A percentile compares a stretch with the other conserved stretches of the same genome.
Evolutionary conservation across 2,797 vertebrate genomes (phyloP).

Genomic region (Urophycis tenuis): DNA sequence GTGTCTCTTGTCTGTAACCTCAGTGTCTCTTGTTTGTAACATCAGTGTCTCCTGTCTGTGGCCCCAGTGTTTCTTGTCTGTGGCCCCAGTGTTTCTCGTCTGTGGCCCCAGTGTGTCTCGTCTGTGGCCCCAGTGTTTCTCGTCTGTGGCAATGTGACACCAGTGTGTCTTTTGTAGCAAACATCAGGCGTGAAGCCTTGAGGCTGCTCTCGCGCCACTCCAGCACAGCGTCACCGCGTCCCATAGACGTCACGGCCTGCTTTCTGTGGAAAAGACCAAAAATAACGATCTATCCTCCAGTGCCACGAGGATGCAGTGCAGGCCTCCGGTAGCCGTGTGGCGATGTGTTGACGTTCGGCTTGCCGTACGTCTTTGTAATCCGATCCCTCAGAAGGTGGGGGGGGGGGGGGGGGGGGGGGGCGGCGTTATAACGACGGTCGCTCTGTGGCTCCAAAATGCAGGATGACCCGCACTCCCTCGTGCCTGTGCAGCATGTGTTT

Average conservation of each 20-base stretch:
- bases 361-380: neutral
- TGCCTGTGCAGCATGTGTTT: constrained; percentile 53
- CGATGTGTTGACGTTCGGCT: neutral
- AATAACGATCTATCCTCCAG: neutral
- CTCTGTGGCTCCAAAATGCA: neutral
- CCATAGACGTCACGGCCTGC: neutral
- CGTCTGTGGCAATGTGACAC: too few relatives aligned
- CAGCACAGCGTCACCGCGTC: neutral
- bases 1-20: too few relatives aligned
- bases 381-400: constrained; percentile 2
- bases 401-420: too few relatives aligned
- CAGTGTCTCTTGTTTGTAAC: too few relatives aligned
- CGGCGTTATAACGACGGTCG: constrained; percentile 15
- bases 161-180: too few relatives aligned
- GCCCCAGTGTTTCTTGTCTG: too few relatives aligned
- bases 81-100: too few relatives aligned
- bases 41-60: too few relatives aligned
- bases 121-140: too few relatives aligned
- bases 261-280: neutral
- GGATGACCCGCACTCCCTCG: constrained; percentile 46
- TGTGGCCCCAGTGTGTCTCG: too few relatives aligned
- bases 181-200: neutral
- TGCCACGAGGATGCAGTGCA: neutral
- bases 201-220: neutral
- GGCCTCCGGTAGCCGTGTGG: neutral